Evolutionary conservation across 2,113 vertebrate species (phyloP), one percentile per base, ranked within the genome.

Genomic region (Psittacara wagleri): DNA sequence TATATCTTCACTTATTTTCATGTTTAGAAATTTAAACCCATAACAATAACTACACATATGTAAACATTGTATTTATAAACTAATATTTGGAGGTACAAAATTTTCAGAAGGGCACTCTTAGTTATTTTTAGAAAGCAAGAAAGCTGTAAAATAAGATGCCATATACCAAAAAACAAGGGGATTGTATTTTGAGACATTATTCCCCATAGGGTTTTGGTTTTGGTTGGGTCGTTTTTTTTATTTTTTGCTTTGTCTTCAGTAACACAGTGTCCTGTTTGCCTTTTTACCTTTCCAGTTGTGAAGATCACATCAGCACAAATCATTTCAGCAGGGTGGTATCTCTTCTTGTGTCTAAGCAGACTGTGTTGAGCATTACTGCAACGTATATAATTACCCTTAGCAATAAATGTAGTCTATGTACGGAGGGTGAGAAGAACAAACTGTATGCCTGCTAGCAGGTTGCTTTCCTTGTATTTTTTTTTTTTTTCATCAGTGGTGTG

Each of bases 41-140:
- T 37, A 49, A 83, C 67, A 54, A 49, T 37, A 27, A 63, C 46
- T 31, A 10, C 3, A 46, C 8, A 15, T 29, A 23, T 29, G 15
- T 10, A 73, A 67, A 72, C 44, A 48, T 5, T 25, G 4, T 11
- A 31, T 25, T 61, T 55, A 43, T 39, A 51, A 66, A 48, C 11
- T 43, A 22, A 48, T 7, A 22, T 7, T 49, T 14, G 6, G 25
- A 48, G 4, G 13, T 51, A 4, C 37, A 68, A 81, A 84, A 39
- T 43, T 39, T 81, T 5, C 5, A 39, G 14, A 52, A 6, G 4
- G n/a, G 0, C 14, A 63, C 1, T 57, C 49, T 18, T 3, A 19
- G 6, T 20, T 67, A 41, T 35, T 79, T 75, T 77, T 55, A 86
- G 33, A 83, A 77, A 52, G 7, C 31, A 2, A 51, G 0, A 44